Conservation (phyloP, 2,888 invertebrate species). For the Ennomos quercinarius region DNA sequence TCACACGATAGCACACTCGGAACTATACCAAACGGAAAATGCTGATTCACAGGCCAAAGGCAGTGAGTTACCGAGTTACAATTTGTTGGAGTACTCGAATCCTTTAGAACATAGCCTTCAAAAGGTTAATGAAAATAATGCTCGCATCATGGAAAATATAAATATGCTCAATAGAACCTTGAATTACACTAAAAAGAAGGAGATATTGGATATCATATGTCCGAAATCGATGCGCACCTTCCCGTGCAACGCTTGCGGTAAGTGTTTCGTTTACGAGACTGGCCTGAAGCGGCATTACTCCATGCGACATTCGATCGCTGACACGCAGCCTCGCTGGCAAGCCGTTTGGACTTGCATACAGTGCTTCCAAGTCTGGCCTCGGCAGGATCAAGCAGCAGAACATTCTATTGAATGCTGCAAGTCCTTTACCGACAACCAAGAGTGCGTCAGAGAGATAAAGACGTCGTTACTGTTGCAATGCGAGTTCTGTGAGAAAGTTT, state of each 20-base stretch:
- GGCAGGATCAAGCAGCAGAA: constrained; percentile 65
- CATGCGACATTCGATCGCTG: constrained; percentile 65
- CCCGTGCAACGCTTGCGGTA: constrained; percentile 76
- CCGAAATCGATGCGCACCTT: constrained; percentile 67
- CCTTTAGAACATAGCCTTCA: constrained; percentile 75
- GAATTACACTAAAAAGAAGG: constrained; percentile 77
- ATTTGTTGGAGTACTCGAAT: constrained; percentile 45
- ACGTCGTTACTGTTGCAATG: constrained; percentile 77
- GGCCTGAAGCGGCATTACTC: constrained; percentile 73
- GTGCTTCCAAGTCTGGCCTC: constrained; percentile 81
- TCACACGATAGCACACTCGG: neutral
- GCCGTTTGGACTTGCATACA: constrained; percentile 79
- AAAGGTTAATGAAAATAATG: constrained; percentile 79
- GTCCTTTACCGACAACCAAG: constrained; percentile 49
- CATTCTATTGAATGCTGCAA: constrained; percentile 70
- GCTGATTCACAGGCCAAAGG: neutral
- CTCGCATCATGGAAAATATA: constrained; percentile 80
- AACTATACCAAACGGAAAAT: constrained; percentile 5
- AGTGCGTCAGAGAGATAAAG: constrained; percentile 73
- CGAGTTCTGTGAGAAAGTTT: constrained; percentile 80
- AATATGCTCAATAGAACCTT: constrained; percentile 76
- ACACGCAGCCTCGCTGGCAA: constrained; percentile 73
- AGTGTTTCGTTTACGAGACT: constrained; percentile 79
- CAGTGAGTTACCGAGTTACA: too few relatives aligned
- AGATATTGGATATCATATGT: constrained; percentile 65